These are phyloP conservation scores for Boloria euphrosyne DNA, from an alignment of 2,888 invertebrate genomes.

Conservation along the genomic window DNA sequence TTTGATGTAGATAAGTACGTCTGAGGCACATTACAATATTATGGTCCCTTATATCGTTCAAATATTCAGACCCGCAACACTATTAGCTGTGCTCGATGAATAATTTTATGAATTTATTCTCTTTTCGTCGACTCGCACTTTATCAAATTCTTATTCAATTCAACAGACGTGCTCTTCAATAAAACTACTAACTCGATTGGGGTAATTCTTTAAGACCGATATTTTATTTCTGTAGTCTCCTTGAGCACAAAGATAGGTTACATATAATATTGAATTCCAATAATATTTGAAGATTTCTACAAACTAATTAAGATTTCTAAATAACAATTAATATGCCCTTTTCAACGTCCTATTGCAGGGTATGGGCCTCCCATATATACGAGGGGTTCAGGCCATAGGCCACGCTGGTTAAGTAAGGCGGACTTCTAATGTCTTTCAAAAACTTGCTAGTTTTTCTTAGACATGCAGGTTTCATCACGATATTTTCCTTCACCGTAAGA, in stretches of 20 bases:
- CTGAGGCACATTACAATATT: background rate
- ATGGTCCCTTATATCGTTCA: constrained; percentile 4
- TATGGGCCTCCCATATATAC: too few species aligned
- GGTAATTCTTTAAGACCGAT: constrained; percentile 21
- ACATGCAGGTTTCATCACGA: too few species aligned
- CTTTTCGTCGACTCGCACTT: constrained; percentile 37
- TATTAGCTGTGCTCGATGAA: constrained; percentile 32
- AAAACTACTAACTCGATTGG: constrained; percentile 28
- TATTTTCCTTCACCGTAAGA: too few species aligned
- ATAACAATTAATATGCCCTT: too few species aligned
- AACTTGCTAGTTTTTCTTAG: too few species aligned
- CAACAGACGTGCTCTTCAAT: constrained; percentile 27
- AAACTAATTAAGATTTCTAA: too few species aligned
- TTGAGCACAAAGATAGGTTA: background rate
- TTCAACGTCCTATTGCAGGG: too few species aligned
- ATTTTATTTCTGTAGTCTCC: constrained; percentile 13
- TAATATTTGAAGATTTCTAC: background rate
- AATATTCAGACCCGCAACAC: constrained; percentile 27
- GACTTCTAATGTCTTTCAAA: too few species aligned
- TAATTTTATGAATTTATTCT: constrained; percentile 40
- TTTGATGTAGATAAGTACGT: too few species aligned
- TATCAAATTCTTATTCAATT: constrained; percentile 42
- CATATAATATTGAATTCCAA: background rate
- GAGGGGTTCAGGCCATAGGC: too few species aligned
- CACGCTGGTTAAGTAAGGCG: too few species aligned